These are phyloP conservation scores for Allolobophora icterica DNA, from an alignment of 2,888 invertebrate genomes.

Conservation along the genomic window DNA sequence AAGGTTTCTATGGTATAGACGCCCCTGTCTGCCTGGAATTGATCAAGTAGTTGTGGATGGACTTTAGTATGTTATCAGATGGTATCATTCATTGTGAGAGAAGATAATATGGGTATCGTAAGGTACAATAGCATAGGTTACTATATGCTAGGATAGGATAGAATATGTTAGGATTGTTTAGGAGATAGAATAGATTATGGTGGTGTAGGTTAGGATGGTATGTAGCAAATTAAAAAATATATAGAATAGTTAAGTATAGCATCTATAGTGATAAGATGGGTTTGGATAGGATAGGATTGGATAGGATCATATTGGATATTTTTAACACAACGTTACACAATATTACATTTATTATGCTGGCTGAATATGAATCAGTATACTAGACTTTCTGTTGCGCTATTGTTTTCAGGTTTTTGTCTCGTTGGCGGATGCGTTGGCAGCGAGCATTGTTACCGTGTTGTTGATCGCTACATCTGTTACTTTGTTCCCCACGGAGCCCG, in stretches of 20 bases:
- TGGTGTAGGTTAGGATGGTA: no score
- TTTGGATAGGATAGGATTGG: no score
- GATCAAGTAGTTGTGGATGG: not conserved
- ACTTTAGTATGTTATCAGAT: not conserved
- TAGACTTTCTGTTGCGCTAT: not conserved
- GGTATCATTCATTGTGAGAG: not conserved
- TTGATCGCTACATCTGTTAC: slow-evolving; percentile 14
- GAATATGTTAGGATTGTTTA: not conserved
- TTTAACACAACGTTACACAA: not conserved
- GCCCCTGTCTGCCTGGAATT: no score
- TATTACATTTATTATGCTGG: not conserved
- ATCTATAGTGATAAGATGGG: not conserved
- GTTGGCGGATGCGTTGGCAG: not conserved
- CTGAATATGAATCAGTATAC: not conserved
- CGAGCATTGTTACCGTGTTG: not conserved
- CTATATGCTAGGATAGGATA: not conserved
- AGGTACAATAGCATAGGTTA: not conserved
- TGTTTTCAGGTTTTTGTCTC: not conserved
- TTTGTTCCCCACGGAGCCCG: not conserved
- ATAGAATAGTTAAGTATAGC: no score
- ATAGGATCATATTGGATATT: no score
- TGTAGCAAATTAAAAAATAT: no score
- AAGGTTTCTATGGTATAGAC: no score
- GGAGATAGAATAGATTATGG: no score
- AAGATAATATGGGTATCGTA: not conserved